Evolutionary conservation across 2,888 invertebrate species (phyloP).

Genomic region (Ennomos fuscantarius): DNA sequence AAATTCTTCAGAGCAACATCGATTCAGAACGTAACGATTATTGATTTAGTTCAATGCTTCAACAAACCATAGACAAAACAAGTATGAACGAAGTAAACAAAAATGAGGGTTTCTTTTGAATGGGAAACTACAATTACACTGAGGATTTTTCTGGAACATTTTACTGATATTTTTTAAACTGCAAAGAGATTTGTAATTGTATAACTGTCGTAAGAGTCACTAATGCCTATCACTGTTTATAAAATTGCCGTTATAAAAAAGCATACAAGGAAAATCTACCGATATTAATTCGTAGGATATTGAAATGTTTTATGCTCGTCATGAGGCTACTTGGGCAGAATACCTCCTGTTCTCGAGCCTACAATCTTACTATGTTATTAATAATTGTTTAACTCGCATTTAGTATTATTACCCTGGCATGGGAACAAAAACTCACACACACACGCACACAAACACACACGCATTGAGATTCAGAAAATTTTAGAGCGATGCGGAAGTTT

Average conservation of each 20-base stretch:
- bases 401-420: constrained; percentile 58
- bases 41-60: no score
- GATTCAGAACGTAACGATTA: no score
- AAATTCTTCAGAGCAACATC: no score
- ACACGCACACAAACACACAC: constrained; percentile 9
- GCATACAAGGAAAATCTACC: constrained; percentile 43
- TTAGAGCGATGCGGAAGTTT: constrained; percentile 16
- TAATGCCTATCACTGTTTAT: no score
- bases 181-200: no score
- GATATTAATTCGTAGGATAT: constrained; percentile 58
- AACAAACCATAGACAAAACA: no score
- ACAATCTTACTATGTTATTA: constrained; percentile 39
- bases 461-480: constrained; percentile 30
- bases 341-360: constrained; percentile 34
- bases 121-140: no score
- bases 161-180: no score
- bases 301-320: constrained; percentile 52
- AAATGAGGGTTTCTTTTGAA: no score
- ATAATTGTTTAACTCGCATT: constrained; percentile 61
- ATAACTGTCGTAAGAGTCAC: no score
- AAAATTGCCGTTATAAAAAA: background rate
- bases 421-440: constrained; percentile 44
- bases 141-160: no score
- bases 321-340: constrained; percentile 50
- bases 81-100: no score